Evolutionary conservation across 2,888 invertebrate genomes (phyloP).

Genomic region (Amblyjoppa fuscipennis): DNA sequence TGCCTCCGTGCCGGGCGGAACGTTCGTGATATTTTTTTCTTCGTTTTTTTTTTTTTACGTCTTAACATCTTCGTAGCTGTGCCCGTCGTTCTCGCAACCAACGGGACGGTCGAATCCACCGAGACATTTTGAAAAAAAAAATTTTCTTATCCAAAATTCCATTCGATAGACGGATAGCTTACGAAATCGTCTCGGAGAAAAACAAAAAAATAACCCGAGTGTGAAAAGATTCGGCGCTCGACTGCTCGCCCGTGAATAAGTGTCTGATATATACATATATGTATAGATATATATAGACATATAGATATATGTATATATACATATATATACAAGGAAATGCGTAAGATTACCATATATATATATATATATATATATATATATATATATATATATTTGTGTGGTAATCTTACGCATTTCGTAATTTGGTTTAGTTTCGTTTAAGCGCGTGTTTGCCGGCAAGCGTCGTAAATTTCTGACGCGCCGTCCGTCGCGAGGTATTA

Average conservation of each 20-base stretch:
- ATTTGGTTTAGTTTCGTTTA: neutral
- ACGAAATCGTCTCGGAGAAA: neutral
- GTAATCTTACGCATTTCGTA: neutral
- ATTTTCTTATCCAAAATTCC: neutral
- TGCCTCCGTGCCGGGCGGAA: slow-evolving; percentile 85
- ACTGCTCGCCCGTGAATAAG: neutral
- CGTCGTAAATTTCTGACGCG: neutral
- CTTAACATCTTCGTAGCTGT: slow-evolving; percentile 8
- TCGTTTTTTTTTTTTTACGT: slow-evolving; percentile 15
- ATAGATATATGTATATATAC: no score
- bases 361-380: no score
- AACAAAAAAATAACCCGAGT: neutral
- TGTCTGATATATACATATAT: neutral
- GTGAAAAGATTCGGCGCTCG: neutral
- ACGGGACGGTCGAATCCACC: neutral
- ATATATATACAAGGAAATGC: no score
- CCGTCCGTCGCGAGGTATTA: neutral
- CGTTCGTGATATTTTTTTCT: slow-evolving; percentile 42
- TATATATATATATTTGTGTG: no score
- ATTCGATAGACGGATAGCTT: neutral
- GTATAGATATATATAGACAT: no score
- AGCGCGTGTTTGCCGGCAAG: neutral
- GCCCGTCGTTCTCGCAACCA: slow-evolving; percentile 8
- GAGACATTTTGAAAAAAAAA: neutral
- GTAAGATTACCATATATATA: no score